A percentile compares a stretch with the other conserved stretches of the same genome.
Conservation (phyloP, 2,113 vertebrate species). For the Megaceryle maxima region DNA sequence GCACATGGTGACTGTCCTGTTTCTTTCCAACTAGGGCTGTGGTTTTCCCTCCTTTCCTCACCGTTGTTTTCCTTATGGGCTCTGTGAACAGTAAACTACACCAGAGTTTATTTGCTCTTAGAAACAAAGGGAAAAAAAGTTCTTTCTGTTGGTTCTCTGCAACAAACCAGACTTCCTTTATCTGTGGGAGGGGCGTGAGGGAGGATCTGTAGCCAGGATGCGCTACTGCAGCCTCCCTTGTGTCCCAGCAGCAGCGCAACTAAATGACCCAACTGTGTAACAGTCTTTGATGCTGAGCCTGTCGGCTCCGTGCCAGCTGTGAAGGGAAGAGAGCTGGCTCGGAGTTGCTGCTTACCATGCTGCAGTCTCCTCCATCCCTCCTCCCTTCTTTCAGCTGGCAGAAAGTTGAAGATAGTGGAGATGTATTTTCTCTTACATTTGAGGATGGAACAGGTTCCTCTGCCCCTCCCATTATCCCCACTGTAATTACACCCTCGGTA, state of each 20-base stretch:
- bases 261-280: neutral
- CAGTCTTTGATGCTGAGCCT: neutral
- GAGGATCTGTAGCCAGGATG: neutral
- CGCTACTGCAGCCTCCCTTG: neutral
- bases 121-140: neutral
- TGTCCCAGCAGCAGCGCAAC: neutral
- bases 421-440: neutral
- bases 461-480: neutral
- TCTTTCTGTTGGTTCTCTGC: neutral
- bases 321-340: neutral
- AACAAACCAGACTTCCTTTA: neutral
- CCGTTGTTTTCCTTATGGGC: neutral
- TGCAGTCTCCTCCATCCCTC: neutral
- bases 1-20: neutral
- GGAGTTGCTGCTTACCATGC: neutral
- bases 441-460: neutral
- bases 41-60: neutral
- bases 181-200: rapidly evolving
- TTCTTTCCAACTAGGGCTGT: neutral
- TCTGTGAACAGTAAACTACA: neutral
- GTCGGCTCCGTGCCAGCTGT: neutral
- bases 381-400: neutral
- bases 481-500: neutral
- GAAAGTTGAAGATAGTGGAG: slow-evolving; percentile 16
- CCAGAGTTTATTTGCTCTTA: neutral